Evolutionary conservation across 2,888 invertebrate genomes (phyloP).

Genomic region (Drosophila emarginata): DNA sequence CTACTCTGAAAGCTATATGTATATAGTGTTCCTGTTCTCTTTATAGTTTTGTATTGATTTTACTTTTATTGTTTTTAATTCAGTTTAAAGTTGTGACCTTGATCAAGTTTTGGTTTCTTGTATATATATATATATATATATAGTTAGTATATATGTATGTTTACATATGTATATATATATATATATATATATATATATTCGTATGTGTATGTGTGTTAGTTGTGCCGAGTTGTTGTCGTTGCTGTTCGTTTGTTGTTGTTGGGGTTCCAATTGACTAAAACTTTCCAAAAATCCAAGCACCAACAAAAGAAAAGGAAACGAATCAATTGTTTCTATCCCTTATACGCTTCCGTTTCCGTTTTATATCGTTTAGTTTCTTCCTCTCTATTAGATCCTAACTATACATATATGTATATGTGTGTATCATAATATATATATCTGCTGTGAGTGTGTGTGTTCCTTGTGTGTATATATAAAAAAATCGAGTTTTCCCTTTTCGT

Average conservation of each 20-base stretch:
- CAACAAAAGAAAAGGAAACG: not conserved
- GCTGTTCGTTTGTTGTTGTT: not conserved
- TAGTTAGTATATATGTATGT: constrained; percentile 4
- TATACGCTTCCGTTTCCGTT: not conserved
- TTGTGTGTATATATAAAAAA: constrained; percentile 30
- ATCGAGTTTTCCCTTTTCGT: constrained; percentile 16
- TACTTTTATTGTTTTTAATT: not conserved
- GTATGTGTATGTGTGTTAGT: not conserved
- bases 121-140: not conserved
- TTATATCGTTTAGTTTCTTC: constrained; percentile 2
- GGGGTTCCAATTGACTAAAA: not conserved
- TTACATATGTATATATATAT: not conserved
- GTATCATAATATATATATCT: constrained; percentile 9
- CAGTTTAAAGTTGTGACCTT: constrained; percentile 18
- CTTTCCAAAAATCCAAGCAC: constrained; percentile 12
- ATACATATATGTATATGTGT: constrained; percentile 9
- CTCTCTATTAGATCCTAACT: constrained; percentile 19
- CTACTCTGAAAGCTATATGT: constrained; percentile 1
- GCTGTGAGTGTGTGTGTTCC: constrained; percentile 11
- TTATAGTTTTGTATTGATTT: not conserved
- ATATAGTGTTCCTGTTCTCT: not conserved
- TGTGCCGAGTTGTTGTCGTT: constrained; percentile 5
- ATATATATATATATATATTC: not conserved
- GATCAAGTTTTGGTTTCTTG: constrained; percentile 12
- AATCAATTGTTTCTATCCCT: not conserved